These are phyloP conservation scores for Sebastiscus albofasciatus DNA, from an alignment of 2,797 vertebrate species.

Conservation along the genomic window DNA sequence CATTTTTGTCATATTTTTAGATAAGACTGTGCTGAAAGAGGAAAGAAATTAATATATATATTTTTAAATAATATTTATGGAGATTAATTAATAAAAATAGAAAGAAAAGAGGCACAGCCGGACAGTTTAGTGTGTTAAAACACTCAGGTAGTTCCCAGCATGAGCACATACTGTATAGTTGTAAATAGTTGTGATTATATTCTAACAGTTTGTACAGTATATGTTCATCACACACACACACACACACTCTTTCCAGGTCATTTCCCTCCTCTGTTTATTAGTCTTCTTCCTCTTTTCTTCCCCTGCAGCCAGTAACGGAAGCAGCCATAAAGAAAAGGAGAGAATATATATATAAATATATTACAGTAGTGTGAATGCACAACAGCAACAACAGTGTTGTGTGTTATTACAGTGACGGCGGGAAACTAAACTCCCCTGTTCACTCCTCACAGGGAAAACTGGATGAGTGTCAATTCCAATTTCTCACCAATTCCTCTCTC, in stretches of 20 bases:
- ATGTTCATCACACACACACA: neutral
- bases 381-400: neutral
- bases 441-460: constrained; percentile 51
- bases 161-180: neutral
- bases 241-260: neutral
- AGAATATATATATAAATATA: neutral
- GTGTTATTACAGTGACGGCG: constrained; percentile 39
- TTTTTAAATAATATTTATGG: neutral
- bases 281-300: neutral
- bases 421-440: constrained; percentile 49
- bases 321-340: neutral
- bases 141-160: neutral
- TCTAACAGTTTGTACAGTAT: neutral
- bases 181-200: neutral
- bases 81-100: neutral
- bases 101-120: no score
- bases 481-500: constrained; percentile 62
- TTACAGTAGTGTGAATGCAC: constrained; percentile 5
- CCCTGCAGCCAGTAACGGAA: neutral
- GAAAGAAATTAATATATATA: accelerated
- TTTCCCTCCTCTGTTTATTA: neutral
- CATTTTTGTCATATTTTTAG: neutral
- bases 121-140: neutral
- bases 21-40: neutral
- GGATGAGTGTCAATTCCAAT: constrained; percentile 59